phyloP scores from a whole-genome alignment of 2,113 vertebrate species.

The Pandion haliaetus region DNA sequence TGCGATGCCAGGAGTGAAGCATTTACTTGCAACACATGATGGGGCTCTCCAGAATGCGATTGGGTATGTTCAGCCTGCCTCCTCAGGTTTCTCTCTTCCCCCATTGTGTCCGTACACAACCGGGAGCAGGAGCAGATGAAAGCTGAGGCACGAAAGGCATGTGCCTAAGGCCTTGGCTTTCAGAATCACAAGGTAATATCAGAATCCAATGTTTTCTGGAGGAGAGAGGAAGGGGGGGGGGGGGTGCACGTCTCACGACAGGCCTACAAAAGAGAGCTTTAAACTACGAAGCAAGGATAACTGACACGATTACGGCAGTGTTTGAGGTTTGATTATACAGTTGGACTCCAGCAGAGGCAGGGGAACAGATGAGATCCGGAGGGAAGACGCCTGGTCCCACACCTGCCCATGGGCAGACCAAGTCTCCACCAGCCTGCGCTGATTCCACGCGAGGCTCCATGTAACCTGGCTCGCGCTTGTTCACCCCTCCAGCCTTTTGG shows the following conservation, averaged over 20 bases:
- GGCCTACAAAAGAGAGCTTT: background rate
- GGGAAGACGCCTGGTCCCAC: background rate
- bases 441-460: background rate
- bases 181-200: background rate
- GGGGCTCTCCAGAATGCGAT: background rate
- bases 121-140: background rate
- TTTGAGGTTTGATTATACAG: background rate
- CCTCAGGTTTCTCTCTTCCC: constrained; percentile 32
- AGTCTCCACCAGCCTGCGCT: background rate
- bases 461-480: background rate
- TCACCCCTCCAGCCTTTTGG: background rate
- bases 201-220: background rate
- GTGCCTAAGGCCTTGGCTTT: constrained; percentile 56
- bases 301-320: background rate
- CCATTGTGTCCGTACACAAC: background rate
- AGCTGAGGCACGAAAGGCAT: constrained; percentile 51
- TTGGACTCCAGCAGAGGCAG: background rate
- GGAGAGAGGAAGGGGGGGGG: background rate
- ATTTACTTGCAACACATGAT: fast-evolving
- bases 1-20: background rate
- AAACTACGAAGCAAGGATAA: background rate
- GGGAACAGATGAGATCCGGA: background rate
- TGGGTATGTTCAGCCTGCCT: background rate
- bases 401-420: background rate
- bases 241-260: background rate